Evolutionary conservation across 1,140 invertebrate genomes (phyloP), one percentile per base, ranked within the genome.

Genomic region (Orius insidiosus): DNA sequence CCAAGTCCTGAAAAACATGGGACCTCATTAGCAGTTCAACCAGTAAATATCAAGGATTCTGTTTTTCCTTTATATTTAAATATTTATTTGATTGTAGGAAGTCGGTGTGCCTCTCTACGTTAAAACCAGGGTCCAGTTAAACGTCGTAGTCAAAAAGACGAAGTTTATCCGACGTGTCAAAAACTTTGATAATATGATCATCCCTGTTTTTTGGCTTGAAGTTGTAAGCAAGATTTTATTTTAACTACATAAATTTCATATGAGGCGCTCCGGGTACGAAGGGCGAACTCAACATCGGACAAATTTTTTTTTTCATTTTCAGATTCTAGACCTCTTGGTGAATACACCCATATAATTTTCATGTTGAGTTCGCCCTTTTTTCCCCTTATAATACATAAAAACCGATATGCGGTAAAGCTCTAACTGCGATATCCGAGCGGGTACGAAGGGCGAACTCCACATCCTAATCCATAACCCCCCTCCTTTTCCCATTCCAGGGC

Each of bases 171-270:
- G 55, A 0, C 59, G 63, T 34, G 66, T 73, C 15, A 57, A 53
- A 2, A 59, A 61, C 9, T 80, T 80, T 54, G 71, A 75, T 50
- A 63, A 68, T 41, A 55, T 76, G 15, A 65, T 69, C 0, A 37
- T 83, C 24, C 79, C 80, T 0, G 57, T 81, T 9, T 68, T 76
- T 3, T 79, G 78, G 72, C 58, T 70, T 0, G 71, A 78, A 59
- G 59, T 80, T 56, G 70, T 76, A 58, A 67, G 64, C 62, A 49
- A 11, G 16, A 4, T 36, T 11, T n/a, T 36, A 36, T 37, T n/a
- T 47, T 33, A 33, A 7, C n/a, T 33, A 6, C 32, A 33, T 33
- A 6, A 10, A 19, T 43, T 24, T 14, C 8, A 6, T 9, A n/a
- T n/a, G n/a, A n/a, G n/a, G n/a, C n/a, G n/a, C n/a, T n/a, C n/a